Evolutionary conservation across 2,888 invertebrate species (phyloP).

Genomic region (Trichogramma dendrolimi): DNA sequence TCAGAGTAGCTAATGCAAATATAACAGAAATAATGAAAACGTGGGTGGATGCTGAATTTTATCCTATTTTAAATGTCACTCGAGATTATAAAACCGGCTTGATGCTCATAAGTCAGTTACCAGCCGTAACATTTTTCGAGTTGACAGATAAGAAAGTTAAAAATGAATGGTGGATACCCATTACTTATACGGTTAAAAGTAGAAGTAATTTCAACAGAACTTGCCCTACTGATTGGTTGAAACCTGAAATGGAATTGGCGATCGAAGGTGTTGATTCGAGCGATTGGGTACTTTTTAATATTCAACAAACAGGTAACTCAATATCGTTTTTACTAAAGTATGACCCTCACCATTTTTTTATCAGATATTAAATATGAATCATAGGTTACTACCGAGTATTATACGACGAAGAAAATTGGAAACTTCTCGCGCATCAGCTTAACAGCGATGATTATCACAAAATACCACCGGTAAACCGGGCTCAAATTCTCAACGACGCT

Average conservation of each 20-base stretch:
- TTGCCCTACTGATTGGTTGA: slow-evolving; percentile 55
- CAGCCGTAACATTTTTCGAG: slow-evolving; percentile 19
- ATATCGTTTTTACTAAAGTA: not conserved
- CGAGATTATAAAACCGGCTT: slow-evolving; percentile 23
- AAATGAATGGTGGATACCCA: slow-evolving; percentile 42
- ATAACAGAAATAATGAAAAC: slow-evolving; percentile 26
- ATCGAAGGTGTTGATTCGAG: slow-evolving; percentile 41
- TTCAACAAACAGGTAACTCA: slow-evolving; percentile 59
- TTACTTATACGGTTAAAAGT: slow-evolving; percentile 36
- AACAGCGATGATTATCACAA: slow-evolving; percentile 54
- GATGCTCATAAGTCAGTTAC: slow-evolving; percentile 16
- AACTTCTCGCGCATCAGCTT: slow-evolving; percentile 60
- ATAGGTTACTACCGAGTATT: slow-evolving; percentile 68
- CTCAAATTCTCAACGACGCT: slow-evolving; percentile 78
- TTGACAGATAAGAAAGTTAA: slow-evolving; percentile 19
- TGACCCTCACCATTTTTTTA: not conserved
- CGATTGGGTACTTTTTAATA: slow-evolving; percentile 63
- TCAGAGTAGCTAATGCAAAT: slow-evolving; percentile 4
- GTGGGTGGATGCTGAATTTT: slow-evolving; percentile 25
- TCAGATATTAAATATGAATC: not conserved
- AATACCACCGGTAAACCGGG: slow-evolving; percentile 70
- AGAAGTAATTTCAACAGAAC: slow-evolving; percentile 54
- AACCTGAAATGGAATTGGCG: slow-evolving; percentile 39
- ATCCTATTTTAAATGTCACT: slow-evolving; percentile 24
- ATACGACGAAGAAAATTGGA: slow-evolving; percentile 74